Percentiles rank a stretch among this genome's conserved stretches.
phyloP scores from a whole-genome alignment of 2,113 vertebrate species.

The Salvator merianae region DNA sequence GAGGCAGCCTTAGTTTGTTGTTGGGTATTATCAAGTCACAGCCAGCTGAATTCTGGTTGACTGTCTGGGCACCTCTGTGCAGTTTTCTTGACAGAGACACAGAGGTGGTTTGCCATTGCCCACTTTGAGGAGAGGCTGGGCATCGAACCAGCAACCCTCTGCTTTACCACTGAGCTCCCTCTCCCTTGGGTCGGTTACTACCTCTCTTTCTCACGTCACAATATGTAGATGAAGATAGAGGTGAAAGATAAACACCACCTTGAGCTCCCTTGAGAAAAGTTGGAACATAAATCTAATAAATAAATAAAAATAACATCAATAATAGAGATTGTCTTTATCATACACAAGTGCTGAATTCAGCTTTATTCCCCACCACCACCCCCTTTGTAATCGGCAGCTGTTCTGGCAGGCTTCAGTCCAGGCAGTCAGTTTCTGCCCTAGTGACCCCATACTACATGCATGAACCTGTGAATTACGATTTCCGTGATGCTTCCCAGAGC shows the following conservation, averaged over 20 bases:
- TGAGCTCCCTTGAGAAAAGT: not conserved
- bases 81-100: too few relatives aligned
- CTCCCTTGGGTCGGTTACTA: not conserved
- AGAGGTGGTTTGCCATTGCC: too few relatives aligned
- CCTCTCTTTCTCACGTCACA: not conserved
- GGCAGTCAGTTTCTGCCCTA: not conserved
- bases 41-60: too few relatives aligned
- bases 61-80: too few relatives aligned
- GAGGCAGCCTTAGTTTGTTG: too few relatives aligned
- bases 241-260: not conserved
- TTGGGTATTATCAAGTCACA: too few relatives aligned
- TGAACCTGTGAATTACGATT: not conserved
- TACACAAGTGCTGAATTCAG: not conserved
- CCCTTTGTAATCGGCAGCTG: not conserved
- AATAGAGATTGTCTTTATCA: not conserved
- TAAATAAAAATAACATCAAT: not conserved
- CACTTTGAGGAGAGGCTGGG: too few relatives aligned
- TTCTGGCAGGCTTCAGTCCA: not conserved
- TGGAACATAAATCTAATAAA: not conserved
- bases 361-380: not conserved
- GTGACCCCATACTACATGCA: accelerated
- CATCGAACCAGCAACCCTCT: too few relatives aligned
- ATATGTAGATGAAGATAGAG: not conserved
- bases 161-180: not conserved
- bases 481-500: not conserved